Percentiles rank a stretch among this genome's conserved stretches.
Evolutionary conservation across 2,888 invertebrate species (phyloP).

Genomic region (Itoplectis maculator): DNA sequence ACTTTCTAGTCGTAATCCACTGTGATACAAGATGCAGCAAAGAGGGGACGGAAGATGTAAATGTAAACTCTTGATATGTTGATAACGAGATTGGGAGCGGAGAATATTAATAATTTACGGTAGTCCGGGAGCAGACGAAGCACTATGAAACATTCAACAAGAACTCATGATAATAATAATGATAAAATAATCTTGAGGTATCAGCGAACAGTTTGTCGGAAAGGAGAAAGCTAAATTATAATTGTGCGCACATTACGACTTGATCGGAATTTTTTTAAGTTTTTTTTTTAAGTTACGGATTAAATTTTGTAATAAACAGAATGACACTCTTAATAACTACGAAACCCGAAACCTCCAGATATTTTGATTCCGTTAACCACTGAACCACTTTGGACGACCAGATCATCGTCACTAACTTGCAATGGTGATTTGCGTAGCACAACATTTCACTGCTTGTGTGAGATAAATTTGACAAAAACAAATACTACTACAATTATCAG

Average conservation of each 20-base stretch:
- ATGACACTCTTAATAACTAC: background rate
- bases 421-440: conserved; percentile 4
- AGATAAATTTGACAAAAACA: no score
- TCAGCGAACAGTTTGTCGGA: conserved; percentile 1
- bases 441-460: background rate
- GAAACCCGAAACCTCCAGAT: background rate
- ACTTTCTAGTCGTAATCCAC: conserved; percentile 69
- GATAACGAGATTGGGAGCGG: conserved; percentile 27
- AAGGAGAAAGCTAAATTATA: conserved; percentile 6
- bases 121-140: conserved; percentile 39
- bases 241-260: background rate
- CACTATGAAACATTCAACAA: conserved; percentile 64
- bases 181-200: conserved; percentile 39
- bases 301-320: background rate
- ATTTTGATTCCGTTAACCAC: background rate
- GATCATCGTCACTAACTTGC: background rate
- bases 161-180: conserved; percentile 66
- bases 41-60: conserved; percentile 13
- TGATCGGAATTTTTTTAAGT: background rate
- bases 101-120: conserved; percentile 47
- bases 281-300: conserved; percentile 8
- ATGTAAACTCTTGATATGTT: conserved; percentile 11
- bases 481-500: no score
- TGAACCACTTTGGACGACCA: background rate
- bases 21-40: conserved; percentile 63